Conservation (phyloP, 2,888 invertebrate genomes). For the Zygogramma bicolorata region DNA sequence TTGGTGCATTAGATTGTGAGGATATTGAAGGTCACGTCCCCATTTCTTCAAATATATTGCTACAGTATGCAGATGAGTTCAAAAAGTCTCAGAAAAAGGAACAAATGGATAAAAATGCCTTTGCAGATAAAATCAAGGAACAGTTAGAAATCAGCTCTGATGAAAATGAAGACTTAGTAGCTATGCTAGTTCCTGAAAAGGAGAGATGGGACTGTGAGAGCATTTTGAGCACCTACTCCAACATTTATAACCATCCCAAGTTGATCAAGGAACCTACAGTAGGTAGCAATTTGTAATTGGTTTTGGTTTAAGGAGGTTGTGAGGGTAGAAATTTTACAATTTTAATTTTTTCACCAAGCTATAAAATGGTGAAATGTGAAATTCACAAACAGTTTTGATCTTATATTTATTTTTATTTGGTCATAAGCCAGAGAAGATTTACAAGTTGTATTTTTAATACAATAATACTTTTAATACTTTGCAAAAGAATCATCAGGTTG, state of each 20-base stretch:
- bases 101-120: constrained; percentile 70
- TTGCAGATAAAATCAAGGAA: constrained; percentile 54
- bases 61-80: constrained; percentile 82
- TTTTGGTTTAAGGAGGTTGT: neutral
- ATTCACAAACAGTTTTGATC: too few species aligned
- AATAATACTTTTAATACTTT: too few species aligned
- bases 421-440: too few species aligned
- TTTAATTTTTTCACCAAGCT: too few species aligned
- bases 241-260: constrained; percentile 92
- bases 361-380: too few species aligned
- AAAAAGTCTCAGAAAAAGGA: constrained; percentile 71
- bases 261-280: constrained; percentile 82
- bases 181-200: constrained; percentile 73
- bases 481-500: too few species aligned
- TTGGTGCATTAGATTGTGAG: constrained; percentile 91
- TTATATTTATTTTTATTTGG: too few species aligned
- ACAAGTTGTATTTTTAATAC: too few species aligned
- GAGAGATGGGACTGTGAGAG: constrained; percentile 93
- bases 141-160: constrained; percentile 52
- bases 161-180: constrained; percentile 71
- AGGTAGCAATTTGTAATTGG: constrained; percentile 39
- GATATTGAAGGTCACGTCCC: constrained; percentile 87
- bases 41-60: constrained; percentile 77
- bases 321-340: too few species aligned
- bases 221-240: constrained; percentile 90